A percentile compares a stretch with the other conserved stretches of the same genome.
Conservation (phyloP, 2,888 invertebrate species). For the Ochropacha duplaris region DNA sequence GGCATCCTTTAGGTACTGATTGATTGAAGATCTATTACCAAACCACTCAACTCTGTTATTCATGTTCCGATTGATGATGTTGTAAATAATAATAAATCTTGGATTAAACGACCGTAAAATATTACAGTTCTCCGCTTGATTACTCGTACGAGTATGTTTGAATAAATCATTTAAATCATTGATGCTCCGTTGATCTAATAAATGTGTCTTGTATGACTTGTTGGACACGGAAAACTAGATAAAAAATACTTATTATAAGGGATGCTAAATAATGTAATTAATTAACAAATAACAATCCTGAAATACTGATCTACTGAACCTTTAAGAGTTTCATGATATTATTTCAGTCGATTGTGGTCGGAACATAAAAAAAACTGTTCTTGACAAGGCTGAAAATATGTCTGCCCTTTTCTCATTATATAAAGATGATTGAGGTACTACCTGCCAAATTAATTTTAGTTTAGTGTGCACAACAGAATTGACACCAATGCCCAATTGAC, state of each 20-base stretch:
- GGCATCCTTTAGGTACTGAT: conserved; percentile 41
- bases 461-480: no score
- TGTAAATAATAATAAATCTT: conserved; percentile 3
- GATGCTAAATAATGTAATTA: not conserved
- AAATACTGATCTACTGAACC: no score
- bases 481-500: no score
- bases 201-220: not conserved
- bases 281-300: not conserved
- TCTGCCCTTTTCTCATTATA: no score
- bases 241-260: not conserved
- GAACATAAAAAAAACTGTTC: no score
- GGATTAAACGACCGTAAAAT: conserved; percentile 1
- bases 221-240: not conserved
- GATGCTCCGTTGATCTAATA: not conserved
- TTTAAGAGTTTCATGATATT: no score
- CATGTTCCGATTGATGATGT: not conserved
- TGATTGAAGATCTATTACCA: conserved; percentile 14
- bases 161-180: conserved; percentile 2
- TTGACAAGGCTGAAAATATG: no score
- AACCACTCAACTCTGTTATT: not conserved
- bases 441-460: no score
- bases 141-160: not conserved
- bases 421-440: no score
- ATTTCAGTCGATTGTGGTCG: no score
- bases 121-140: not conserved